Conservation (phyloP, 2,888 invertebrate genomes). For the Pemphredon lugubris region DNA sequence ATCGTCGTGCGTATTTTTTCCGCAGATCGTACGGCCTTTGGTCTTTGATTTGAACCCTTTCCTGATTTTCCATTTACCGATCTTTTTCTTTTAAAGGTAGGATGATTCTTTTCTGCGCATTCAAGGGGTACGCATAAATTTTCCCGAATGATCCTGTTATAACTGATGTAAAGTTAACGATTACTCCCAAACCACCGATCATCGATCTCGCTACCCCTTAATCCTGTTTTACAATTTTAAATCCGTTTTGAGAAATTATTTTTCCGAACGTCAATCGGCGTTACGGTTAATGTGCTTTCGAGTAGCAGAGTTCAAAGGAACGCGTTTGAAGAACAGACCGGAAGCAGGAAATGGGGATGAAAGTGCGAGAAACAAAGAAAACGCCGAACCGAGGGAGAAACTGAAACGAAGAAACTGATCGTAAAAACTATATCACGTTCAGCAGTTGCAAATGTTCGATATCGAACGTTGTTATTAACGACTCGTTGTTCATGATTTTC, state of each 20-base stretch:
- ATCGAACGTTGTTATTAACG: too few species aligned
- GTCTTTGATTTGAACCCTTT: background rate
- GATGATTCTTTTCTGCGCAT: too few species aligned
- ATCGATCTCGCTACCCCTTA: background rate
- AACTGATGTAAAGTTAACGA: too few species aligned
- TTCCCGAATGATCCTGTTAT: too few species aligned
- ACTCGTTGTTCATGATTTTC: too few species aligned
- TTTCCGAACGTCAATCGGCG: too few species aligned
- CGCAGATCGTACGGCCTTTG: background rate
- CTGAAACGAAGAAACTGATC: slow-evolving; percentile 23
- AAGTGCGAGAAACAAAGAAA: background rate
- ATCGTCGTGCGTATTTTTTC: slow-evolving; percentile 3
- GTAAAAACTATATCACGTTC: background rate
- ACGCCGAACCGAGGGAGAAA: slow-evolving; percentile 14
- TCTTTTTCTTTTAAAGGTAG: slow-evolving; percentile 4
- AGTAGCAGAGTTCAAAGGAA: slow-evolving; percentile 1
- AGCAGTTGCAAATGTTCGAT: too few species aligned
- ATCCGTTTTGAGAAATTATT: background rate
- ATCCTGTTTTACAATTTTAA: slow-evolving; percentile 11
- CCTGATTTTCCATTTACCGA: background rate
- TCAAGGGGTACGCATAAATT: too few species aligned
- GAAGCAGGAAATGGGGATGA: slow-evolving; percentile 1
- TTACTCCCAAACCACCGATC: too few species aligned
- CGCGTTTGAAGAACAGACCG: slow-evolving; percentile 10
- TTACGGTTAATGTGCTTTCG: background rate